Base-by-base conservation (phyloP, 1,140 invertebrate genomes). In the Teleogryllus occipitalis region DNA sequence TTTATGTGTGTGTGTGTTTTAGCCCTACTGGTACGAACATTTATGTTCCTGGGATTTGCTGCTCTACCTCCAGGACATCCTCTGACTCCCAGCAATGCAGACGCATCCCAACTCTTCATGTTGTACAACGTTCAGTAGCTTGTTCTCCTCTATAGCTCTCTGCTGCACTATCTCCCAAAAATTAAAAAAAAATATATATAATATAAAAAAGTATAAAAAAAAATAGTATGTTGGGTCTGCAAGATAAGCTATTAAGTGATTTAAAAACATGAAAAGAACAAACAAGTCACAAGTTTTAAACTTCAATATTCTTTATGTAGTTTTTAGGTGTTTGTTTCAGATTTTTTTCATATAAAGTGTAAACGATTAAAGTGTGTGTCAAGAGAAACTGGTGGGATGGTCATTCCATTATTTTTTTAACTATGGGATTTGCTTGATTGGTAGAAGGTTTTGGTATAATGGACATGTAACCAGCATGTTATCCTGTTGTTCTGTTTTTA, bases 21-120 rank as follows among this genome's bases (percentile, higher is more conserved):
- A 92, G 92, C 93, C 65, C 92, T 92, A 82, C 88, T 98, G 79
- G 92, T 98, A 78, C 92, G 96, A 83, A 96, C 96, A 77, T 98
- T 99, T 91, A 97, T 97, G 93, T 98, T 97, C 88, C 91, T 98
- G 87, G 97, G 97, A 75, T 98, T 99, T 87, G 90, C 91, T 81
- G 90, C 94, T 75, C 88, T 98, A 81, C 90, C 94, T 73, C 96
- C 97, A 76, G 93, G 91, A 82, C 93, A 96, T 79, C 88, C 90
- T n/a, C 87, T 95, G 82, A 89, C 93, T 83, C 91, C 92, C 84
- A 89, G 87, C 83, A 83, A 85, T 47, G 83, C 86, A 8, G 87
- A 90, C 81, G 88, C 88, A 14, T 90, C 90, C 82, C 93, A 94
- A 85, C 87, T 94, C 82, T 94, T 93, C 87, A 92, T 96, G 91